Conservation (phyloP, 2,113 vertebrate genomes). For the Pteruthius melanotis region DNA sequence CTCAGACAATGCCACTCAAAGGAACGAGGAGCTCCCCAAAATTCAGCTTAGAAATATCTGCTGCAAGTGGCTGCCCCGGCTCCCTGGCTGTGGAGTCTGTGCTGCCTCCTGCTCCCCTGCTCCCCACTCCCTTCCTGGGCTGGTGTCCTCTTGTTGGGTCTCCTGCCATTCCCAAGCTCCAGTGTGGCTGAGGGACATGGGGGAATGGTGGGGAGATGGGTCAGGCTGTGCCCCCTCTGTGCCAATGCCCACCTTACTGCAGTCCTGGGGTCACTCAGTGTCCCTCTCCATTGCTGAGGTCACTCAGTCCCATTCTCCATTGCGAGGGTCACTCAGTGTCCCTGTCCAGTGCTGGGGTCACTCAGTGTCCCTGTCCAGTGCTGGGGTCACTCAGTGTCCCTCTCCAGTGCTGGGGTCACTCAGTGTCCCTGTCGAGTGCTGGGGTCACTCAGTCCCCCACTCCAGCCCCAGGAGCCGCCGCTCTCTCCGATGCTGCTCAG, state of each 20-base stretch:
- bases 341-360: not conserved
- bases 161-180: not conserved
- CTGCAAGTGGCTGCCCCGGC: not conserved
- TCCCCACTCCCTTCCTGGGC: not conserved
- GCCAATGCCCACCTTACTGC: not conserved
- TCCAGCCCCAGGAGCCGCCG: accelerated
- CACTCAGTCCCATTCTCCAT: accelerated
- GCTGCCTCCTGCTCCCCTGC: not conserved
- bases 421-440: accelerated
- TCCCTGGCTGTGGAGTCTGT: not conserved
- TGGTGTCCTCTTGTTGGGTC: too few relatives aligned
- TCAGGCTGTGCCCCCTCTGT: not conserved
- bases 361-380: accelerated
- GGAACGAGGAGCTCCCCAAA: not conserved
- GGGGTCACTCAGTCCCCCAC: accelerated
- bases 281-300: accelerated
- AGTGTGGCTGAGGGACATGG: not conserved
- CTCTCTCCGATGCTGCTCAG: not conserved
- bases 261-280: not conserved
- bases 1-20: not conserved
- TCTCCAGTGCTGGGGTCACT: not conserved
- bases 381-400: too few relatives aligned
- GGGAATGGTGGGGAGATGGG: not conserved
- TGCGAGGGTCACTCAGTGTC: too few relatives aligned
- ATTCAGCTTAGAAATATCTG: accelerated